A percentile compares a stretch with the other conserved stretches of the same genome.
Evolutionary conservation across 1,140 invertebrate genomes (phyloP).

Genomic region (Drosophila setifemur): DNA sequence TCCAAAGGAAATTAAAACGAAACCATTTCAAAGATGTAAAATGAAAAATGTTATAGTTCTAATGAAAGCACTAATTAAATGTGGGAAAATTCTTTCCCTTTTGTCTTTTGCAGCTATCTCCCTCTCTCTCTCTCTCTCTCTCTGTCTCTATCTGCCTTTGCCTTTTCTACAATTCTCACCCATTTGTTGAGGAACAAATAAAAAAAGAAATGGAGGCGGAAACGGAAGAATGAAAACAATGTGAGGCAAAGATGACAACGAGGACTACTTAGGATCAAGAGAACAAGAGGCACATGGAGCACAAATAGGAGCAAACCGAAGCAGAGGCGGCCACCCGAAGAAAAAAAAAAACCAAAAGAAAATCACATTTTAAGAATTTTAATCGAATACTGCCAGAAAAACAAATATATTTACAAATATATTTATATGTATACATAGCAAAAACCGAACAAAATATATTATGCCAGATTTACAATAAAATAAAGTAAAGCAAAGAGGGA

Average conservation of each 20-base stretch:
- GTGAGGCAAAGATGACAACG: conserved; percentile 16
- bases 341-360: background rate
- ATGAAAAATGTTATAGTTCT: background rate
- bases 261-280: too few species aligned
- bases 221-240: conserved; percentile 16
- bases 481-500: conserved; percentile 13
- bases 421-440: conserved; percentile 47
- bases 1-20: conserved; percentile 9
- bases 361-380: conserved; percentile 71
- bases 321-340: conserved; percentile 23
- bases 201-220: conserved; percentile 9
- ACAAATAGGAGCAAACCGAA: conserved; percentile 24
- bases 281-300: too few species aligned
- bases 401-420: conserved; percentile 42
- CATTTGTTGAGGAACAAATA: background rate
- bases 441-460: conserved; percentile 9
- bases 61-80: conserved; percentile 53
- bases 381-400: conserved; percentile 75
- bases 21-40: too few species aligned
- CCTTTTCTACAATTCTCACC: background rate
- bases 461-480: conserved; percentile 19
- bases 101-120: conserved; percentile 15
- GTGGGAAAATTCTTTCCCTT: conserved; percentile 20
- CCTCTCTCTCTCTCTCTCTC: background rate
- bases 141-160: background rate